Evolutionary conservation across 2,888 invertebrate species (phyloP).

Genomic region (Latrodectus elegans): DNA sequence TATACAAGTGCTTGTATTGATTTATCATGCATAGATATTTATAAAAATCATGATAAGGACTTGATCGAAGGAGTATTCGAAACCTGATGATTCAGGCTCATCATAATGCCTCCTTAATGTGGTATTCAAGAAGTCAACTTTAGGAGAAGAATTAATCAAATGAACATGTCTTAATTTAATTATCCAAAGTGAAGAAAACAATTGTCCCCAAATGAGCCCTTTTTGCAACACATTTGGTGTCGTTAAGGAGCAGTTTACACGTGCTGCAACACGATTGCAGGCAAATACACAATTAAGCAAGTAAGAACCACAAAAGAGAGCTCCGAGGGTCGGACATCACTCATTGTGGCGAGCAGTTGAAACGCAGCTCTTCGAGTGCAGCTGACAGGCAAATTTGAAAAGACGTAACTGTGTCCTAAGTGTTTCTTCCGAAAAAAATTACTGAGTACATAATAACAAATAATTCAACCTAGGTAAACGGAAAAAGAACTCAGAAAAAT

Average conservation of each 20-base stretch:
- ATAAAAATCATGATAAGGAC: too few relatives aligned
- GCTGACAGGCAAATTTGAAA: background rate
- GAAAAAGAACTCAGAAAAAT: background rate
- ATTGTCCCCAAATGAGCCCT: too few relatives aligned
- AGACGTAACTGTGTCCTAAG: constrained; percentile 8
- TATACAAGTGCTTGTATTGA: too few relatives aligned
- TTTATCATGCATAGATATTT: too few relatives aligned
- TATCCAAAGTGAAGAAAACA: background rate
- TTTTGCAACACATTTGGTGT: background rate
- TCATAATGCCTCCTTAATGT: too few relatives aligned
- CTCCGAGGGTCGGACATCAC: background rate
- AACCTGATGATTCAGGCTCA: too few relatives aligned
- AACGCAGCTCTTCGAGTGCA: background rate
- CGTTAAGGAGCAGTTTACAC: background rate
- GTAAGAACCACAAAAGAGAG: background rate
- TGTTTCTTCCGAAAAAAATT: constrained; percentile 30
- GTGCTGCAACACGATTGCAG: background rate
- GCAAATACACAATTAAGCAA: background rate
- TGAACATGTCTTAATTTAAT: background rate
- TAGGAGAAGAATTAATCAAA: background rate
- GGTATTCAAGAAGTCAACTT: too few relatives aligned
- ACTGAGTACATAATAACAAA: background rate
- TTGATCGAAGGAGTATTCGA: too few relatives aligned
- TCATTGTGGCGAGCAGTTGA: background rate
- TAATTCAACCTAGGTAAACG: background rate